phyloP scores from a whole-genome alignment of 2,888 invertebrate species.

The Trichopria drosophilae region DNA sequence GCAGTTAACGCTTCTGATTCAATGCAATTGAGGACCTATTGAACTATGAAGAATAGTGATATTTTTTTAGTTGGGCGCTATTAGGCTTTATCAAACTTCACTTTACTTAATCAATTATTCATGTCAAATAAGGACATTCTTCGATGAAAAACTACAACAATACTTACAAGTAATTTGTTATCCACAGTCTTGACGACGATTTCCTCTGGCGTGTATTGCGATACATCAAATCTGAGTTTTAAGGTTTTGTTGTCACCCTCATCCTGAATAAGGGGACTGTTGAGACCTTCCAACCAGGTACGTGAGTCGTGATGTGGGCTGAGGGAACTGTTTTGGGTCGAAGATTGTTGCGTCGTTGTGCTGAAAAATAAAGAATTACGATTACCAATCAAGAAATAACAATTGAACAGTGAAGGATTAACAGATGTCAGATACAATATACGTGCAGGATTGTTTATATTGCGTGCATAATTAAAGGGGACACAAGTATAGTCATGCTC shows the following conservation, averaged over 20 bases:
- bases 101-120: no score
- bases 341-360: constrained; percentile 65
- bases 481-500: no score
- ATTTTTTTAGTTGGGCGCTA: no score
- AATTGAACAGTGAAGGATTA: not conserved
- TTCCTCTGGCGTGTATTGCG: constrained; percentile 96
- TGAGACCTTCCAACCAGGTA: constrained; percentile 83
- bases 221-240: constrained; percentile 94
- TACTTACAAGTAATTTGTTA: constrained; percentile 88
- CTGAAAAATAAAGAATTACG: constrained; percentile 54
- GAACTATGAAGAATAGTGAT: constrained; percentile 5
- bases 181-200: constrained; percentile 98
- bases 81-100: no score
- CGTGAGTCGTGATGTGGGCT: constrained; percentile 57
- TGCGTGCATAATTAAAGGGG: no score
- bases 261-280: constrained; percentile 91
- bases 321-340: constrained; percentile 62
- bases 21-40: no score
- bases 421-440: constrained; percentile 5
- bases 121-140: no score
- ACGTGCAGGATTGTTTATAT: constrained; percentile 13
- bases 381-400: not conserved
- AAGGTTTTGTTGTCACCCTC: constrained; percentile 92
- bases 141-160: not conserved
- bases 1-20: no score